These are phyloP conservation scores for Troilus luridus DNA, from an alignment of 2,888 invertebrate species.

Conservation along the genomic window DNA sequence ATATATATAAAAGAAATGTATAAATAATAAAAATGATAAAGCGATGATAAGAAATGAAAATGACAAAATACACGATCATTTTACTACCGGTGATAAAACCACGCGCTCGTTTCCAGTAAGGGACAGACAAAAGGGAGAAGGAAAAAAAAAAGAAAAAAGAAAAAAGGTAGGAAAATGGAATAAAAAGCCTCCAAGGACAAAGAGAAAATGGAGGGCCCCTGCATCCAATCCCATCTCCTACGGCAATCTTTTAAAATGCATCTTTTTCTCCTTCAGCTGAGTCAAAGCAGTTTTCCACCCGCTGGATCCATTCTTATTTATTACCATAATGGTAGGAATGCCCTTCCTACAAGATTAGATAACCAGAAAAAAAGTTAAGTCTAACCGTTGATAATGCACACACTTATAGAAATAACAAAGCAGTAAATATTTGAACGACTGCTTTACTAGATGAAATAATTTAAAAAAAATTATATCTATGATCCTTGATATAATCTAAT, in stretches of 20 bases:
- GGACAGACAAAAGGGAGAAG: neutral
- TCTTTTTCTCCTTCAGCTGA: slow-evolving; percentile 35
- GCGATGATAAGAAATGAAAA: neutral
- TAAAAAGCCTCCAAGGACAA: slow-evolving; percentile 23
- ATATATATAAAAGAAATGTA: too few species aligned
- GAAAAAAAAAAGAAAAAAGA: neutral
- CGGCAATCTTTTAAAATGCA: slow-evolving; percentile 53
- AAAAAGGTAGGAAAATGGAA: neutral
- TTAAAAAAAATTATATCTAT: too few species aligned
- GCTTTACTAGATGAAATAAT: too few species aligned
- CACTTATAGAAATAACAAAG: too few species aligned
- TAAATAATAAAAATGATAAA: neutral
- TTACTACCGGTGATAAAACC: slow-evolving; percentile 20
- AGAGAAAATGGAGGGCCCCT: neutral
- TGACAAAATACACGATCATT: neutral
- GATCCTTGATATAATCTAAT: too few species aligned
- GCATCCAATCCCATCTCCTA: slow-evolving; percentile 53
- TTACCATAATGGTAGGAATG: slow-evolving; percentile 39
- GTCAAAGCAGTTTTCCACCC: slow-evolving; percentile 45
- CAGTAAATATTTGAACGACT: too few species aligned
- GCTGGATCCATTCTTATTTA: neutral
- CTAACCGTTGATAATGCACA: neutral
- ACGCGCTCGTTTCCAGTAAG: neutral
- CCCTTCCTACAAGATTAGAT: neutral
- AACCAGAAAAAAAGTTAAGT: neutral